These are phyloP conservation scores for Tapirus indicus DNA, from an alignment of 2,797 vertebrate genomes.

Conservation along the genomic window DNA sequence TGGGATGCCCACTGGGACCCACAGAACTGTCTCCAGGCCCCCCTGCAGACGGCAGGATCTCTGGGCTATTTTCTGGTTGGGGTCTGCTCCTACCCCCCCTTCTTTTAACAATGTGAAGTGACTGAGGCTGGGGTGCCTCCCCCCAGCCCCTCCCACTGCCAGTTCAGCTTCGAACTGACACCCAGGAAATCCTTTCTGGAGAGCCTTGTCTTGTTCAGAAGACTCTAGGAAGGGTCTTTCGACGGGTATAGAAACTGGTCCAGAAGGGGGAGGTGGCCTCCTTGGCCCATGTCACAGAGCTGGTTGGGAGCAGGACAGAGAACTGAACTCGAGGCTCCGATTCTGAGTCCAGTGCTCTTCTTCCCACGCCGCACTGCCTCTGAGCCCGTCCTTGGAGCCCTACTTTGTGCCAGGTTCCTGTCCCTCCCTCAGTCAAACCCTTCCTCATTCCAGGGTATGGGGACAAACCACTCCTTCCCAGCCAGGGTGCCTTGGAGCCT, in stretches of 20 bases:
- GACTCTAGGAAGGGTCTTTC: neutral
- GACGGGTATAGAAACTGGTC: neutral
- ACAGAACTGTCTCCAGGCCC: neutral
- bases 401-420: conserved; percentile 45
- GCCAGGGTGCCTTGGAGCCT: conserved; percentile 78
- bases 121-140: conserved; percentile 49
- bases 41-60: neutral
- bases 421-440: conserved; percentile 49
- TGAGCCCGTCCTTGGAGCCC: conserved; percentile 55
- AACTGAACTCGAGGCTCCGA: neutral
- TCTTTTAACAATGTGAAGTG: conserved; percentile 80
- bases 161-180: conserved; percentile 1
- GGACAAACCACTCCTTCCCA: conserved; percentile 80
- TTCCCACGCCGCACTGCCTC: conserved; percentile 77
- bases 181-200: neutral
- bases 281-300: neutral
- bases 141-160: conserved; percentile 63
- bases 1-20: neutral
- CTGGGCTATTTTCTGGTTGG: conserved; percentile 45
- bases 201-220: neutral
- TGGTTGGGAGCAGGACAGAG: neutral
- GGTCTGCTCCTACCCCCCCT: conserved; percentile 58
- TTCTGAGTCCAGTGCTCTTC: conserved; percentile 28
- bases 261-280: neutral
- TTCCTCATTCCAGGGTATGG: conserved; percentile 67